Base-by-base conservation (phyloP, 2,797 vertebrate species). In the Brachyalestes nurse region DNA sequence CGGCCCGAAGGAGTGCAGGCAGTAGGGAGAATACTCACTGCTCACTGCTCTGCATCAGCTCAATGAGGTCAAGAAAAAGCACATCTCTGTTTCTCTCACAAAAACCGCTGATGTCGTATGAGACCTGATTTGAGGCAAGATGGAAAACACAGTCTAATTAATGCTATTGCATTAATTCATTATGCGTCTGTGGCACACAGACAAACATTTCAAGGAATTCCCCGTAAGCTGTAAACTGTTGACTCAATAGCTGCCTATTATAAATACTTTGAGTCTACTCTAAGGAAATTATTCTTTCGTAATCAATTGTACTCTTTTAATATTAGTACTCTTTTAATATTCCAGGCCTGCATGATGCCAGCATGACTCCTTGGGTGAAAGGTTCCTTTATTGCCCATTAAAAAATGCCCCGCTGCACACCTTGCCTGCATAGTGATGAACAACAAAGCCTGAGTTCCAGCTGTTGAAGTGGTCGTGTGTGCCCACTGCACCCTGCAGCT, bases 341-440 rank as follows among this genome's bases (percentile, higher is more conserved):
- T n/a, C n/a, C n/a, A n/a, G n/a, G n/a, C n/a, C n/a, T n/a, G n/a
- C n/a, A n/a, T n/a, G n/a, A n/a, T n/a, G n/a, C n/a, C n/a, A n/a
- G n/a, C n/a, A n/a, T n/a, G n/a, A n/a, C n/a, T n/a, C n/a, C n/a
- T 42, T 3, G 40, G 40, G 3, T 42, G 7, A 42, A 42, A 42
- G 3, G 45, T 47, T 47, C 45, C 45, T 47, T 47, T 47, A 47
- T 9, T 47, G 45, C 45, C 10, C 10, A 47, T n/a, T n/a, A 55
- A 55, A 19, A 55, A 73, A 42, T 60, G 23, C 19, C 13, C 12
- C 38, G 25, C 3, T 51, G 25, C 85, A 28, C 75, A 98, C 98
- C 93, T 98, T 99, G 85, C 98, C 98, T 0, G 98, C 97, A 0
- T 99, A 99, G 92, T 99, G 97, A 90, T 99, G 98, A 85, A 99